Evolutionary conservation across 2,113 vertebrate species (phyloP).

Genomic region (Rousettus leschenaultii): DNA sequence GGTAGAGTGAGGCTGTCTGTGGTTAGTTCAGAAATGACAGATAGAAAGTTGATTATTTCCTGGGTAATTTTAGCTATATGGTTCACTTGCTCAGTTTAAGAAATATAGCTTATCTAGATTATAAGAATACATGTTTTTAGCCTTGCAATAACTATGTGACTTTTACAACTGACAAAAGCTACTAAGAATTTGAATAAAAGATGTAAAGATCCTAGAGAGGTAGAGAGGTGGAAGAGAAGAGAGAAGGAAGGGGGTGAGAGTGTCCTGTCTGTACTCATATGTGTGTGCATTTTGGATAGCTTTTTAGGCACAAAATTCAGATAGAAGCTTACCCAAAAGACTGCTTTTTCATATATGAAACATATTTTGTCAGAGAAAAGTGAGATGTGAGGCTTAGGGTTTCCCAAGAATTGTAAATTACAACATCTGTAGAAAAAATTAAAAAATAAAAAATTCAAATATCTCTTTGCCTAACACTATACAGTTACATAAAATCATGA

Average conservation of each 20-base stretch:
- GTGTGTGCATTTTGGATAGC: accelerated
- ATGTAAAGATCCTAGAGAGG: not conserved
- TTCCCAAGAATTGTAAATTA: not conserved
- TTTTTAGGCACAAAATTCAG: not conserved
- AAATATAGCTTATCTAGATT: not conserved
- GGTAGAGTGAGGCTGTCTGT: not conserved
- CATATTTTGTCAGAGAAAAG: not conserved
- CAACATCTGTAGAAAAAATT: not conserved
- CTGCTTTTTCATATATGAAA: not conserved
- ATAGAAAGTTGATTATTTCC: not conserved
- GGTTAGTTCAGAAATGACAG: not conserved
- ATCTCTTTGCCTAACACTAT: not conserved
- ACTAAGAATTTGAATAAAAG: not conserved
- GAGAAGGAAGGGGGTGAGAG: not conserved
- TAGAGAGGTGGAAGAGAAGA: not conserved
- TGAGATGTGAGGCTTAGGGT: not conserved
- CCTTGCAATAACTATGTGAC: not conserved
- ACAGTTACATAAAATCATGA: not conserved
- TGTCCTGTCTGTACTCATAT: not conserved
- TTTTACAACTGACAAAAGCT: not conserved
- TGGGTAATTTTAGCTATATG: not conserved
- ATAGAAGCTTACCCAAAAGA: not conserved
- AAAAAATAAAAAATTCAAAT: not conserved
- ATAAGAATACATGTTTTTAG: not conserved
- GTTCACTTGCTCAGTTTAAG: not conserved